Evolutionary conservation across 2,888 invertebrate species (phyloP), one percentile per base, ranked within the genome.

Genomic region (Drosophila formosana): DNA sequence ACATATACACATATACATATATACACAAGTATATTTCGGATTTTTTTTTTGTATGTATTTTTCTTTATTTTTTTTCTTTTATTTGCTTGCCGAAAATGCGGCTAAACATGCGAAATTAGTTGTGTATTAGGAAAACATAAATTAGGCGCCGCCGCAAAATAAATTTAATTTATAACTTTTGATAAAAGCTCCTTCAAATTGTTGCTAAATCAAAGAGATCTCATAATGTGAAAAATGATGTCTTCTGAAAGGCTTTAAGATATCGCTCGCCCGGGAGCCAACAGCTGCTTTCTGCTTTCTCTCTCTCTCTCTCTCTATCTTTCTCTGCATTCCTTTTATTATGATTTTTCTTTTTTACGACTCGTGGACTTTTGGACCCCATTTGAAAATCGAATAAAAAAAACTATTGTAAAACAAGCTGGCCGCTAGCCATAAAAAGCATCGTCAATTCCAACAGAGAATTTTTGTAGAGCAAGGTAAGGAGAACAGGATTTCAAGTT

Each of bases 101-200:
- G n/a, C 60, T 66, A 62, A 75, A 64, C 71, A 82, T 57, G 86
- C 77, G 61, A 88, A 88, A 86, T 84, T 84, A 80, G 87, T 80
- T 78, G 76, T 67, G 74, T 77, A 83, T 88, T 87, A 83, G 84
- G 79, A 74, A 80, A 86, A 79, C 84, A 85, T 87, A 85, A 85
- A 88, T 88, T 72, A 77, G 77, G 66, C 70, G 72, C 56, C 69
- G 68, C 73, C 70, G 84, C 66, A 60, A 69, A 70, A 80, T 83
- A 70, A 80, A 86, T 83, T 74, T 55, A 74, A 86, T 84, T 88
- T 86, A 84, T 88, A 52, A 70, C 82, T 58, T 65, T 70, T 77
- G 66, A 85, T 82, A 82, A 88, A 83, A 73, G 84, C 75, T 80
- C 43, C 64, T 41, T 34, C 13, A 46, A 39, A 64, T 56, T 51